Evolutionary conservation across 2,888 invertebrate genomes (phyloP).

Genomic region (Taenaris catops): DNA sequence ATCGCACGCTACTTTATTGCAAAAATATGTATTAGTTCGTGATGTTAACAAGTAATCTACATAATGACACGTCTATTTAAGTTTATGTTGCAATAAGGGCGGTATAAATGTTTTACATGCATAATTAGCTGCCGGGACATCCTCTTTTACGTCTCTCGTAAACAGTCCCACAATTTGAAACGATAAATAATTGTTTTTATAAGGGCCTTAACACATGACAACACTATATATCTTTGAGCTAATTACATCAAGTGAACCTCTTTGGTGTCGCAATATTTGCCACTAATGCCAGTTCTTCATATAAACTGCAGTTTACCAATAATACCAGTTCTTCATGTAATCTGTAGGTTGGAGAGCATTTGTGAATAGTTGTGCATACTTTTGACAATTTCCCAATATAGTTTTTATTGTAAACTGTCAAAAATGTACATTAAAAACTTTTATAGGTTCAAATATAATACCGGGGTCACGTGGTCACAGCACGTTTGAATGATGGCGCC

Average conservation of each 20-base stretch:
- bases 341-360: too few relatives aligned
- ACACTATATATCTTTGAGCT: neutral
- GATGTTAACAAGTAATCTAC: constrained; percentile 21
- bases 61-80: constrained; percentile 24
- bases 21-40: constrained; percentile 25
- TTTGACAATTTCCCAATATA: too few relatives aligned
- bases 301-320: too few relatives aligned
- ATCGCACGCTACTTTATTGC: constrained; percentile 21
- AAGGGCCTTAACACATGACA: neutral
- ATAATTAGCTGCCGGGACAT: constrained; percentile 19
- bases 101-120: constrained; percentile 14
- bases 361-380: too few relatives aligned
- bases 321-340: too few relatives aligned
- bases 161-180: constrained; percentile 8
- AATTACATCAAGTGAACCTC: neutral
- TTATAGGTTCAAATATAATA: too few relatives aligned
- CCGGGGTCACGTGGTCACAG: too few relatives aligned
- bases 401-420: too few relatives aligned
- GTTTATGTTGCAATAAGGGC: constrained; percentile 18
- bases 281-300: too few relatives aligned
- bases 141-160: constrained; percentile 19
- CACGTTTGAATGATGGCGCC: too few relatives aligned
- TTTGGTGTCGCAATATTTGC: too few relatives aligned
- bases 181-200: constrained; percentile 2
- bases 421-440: too few relatives aligned